Evolutionary conservation across 2,113 vertebrate species (phyloP).

Genomic region (Saccopteryx leptura): DNA sequence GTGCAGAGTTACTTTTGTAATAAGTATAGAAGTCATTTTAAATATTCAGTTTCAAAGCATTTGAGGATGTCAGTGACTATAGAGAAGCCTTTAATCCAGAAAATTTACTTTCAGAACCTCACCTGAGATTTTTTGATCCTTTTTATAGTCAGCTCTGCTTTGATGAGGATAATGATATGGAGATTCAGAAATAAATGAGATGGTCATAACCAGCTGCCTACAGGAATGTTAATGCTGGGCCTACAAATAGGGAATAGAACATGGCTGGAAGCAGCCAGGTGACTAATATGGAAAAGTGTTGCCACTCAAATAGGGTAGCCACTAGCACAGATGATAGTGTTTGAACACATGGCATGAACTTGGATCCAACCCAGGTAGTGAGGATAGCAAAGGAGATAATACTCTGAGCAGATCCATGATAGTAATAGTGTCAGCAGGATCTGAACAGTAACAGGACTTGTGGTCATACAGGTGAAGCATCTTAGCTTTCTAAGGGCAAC

Average conservation of each 20-base stretch:
- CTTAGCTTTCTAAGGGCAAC: not conserved
- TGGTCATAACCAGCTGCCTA: not conserved
- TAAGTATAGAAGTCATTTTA: constrained; percentile 61
- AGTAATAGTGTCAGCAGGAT: not conserved
- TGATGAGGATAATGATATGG: not conserved
- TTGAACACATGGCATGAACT: not conserved
- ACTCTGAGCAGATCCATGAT: not conserved
- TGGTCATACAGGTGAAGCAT: not conserved
- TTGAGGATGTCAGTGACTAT: constrained; percentile 27
- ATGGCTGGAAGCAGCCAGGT: not conserved
- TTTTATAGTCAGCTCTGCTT: not conserved
- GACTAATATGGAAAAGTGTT: not conserved
- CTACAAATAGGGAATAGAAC: not conserved
- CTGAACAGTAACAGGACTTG: not conserved
- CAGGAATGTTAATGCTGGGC: not conserved
- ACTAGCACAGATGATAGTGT: not conserved
- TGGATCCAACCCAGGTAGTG: not conserved
- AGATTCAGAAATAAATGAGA: constrained; percentile 14
- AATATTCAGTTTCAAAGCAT: constrained; percentile 54
- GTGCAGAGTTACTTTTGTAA: constrained; percentile 12
- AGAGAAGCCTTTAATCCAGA: constrained; percentile 62
- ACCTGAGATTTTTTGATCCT: not conserved
- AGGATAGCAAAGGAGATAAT: not conserved
- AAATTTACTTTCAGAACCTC: constrained; percentile 30
- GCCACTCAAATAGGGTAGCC: not conserved